phyloP scores from a whole-genome alignment of 2,113 vertebrate species.

The Etheostoma spectabile region DNA sequence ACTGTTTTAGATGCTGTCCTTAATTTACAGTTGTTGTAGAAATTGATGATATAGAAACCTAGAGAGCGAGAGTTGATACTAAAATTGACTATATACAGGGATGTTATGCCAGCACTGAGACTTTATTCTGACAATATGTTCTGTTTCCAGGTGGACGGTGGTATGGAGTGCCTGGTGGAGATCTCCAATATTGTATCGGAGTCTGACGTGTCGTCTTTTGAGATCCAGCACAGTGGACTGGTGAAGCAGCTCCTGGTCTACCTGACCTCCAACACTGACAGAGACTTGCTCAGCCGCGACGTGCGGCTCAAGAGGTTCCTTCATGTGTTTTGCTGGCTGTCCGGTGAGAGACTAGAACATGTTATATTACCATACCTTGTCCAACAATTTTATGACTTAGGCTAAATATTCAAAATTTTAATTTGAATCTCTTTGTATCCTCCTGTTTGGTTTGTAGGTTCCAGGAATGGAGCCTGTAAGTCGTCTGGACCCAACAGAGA shows the following conservation, averaged over 20 bases:
- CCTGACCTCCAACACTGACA: constrained; percentile 93
- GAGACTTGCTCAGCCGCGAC: constrained; percentile 92
- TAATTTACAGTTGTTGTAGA: neutral
- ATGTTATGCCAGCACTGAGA: neutral
- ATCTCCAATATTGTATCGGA: constrained; percentile 98
- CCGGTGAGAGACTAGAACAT: constrained; percentile 86
- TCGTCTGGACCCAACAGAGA: constrained; percentile 92
- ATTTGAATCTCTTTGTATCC: neutral
- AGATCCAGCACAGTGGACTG: constrained; percentile 99
- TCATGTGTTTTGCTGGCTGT: constrained; percentile 95
- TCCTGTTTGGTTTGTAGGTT: constrained; percentile 80
- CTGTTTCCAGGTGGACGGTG: constrained; percentile 90
- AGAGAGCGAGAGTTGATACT: neutral
- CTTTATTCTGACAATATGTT: neutral
- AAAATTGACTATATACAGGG: neutral
- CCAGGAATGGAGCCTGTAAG: constrained; percentile 92
- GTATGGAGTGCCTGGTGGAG: constrained; percentile 98
- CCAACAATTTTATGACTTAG: neutral
- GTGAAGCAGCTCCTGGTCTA: constrained; percentile 97
- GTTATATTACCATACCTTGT: neutral
- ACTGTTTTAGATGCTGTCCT: neutral
- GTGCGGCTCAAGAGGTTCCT: constrained; percentile 96
- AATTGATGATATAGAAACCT: neutral
- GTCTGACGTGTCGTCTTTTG: constrained; percentile 98
- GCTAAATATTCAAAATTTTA: neutral